Percentiles rank a stretch among this genome's conserved stretches.
These are phyloP conservation scores for Otus sunia DNA, from an alignment of 2,113 vertebrate genomes.

Conservation along the genomic window DNA sequence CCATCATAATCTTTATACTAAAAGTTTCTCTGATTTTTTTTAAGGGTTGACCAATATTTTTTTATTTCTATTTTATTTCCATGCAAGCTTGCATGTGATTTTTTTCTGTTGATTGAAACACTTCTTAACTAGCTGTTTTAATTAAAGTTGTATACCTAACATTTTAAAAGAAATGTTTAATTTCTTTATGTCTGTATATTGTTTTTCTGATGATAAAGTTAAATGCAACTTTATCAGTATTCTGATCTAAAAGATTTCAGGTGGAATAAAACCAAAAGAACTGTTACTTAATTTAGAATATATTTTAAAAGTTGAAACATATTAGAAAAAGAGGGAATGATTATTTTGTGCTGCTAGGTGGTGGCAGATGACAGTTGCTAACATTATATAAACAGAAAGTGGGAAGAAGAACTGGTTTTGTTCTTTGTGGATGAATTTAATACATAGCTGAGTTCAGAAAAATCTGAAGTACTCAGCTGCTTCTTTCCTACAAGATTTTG, in stretches of 20 bases:
- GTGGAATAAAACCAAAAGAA: not conserved
- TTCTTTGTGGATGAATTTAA: not conserved
- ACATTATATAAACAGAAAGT: not conserved
- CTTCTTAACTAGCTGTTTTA: not conserved
- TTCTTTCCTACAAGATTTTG: not conserved
- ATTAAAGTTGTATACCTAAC: not conserved
- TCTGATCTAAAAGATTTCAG: not conserved
- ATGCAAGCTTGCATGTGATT: not conserved
- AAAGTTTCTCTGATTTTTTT: not conserved
- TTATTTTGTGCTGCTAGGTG: not conserved
- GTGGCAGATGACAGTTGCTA: not conserved
- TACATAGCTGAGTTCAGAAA: not conserved
- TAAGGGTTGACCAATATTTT: not conserved
- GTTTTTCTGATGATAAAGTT: not conserved
- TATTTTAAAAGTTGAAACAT: not conserved
- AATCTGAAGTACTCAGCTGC: not conserved
- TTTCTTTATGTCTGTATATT: not conserved
- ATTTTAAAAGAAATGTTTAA: not conserved
- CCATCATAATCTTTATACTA: not conserved
- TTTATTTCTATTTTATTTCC: not conserved
- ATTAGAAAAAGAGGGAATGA: not conserved
- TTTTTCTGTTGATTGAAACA: not conserved
- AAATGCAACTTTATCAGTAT: not conserved
- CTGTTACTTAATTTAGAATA: not conserved
- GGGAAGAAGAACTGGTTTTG: not conserved